phyloP scores from a whole-genome alignment of 2,797 vertebrate genomes.

The Aratinga solstitialis region DNA sequence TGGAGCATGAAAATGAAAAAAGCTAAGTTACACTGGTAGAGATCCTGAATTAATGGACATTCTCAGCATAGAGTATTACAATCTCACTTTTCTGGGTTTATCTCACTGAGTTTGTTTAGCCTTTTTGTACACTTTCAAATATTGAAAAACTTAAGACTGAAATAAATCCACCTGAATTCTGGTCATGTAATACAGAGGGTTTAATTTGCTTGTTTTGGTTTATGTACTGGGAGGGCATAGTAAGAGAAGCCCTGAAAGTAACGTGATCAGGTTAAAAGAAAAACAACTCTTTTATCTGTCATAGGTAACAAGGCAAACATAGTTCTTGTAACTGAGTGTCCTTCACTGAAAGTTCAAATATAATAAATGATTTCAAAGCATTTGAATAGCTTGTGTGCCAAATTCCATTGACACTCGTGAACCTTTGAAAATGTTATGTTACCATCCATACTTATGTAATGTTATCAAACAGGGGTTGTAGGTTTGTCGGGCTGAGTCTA shows the following conservation, averaged over 20 bases:
- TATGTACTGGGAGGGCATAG: not conserved
- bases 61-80: not conserved
- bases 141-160: not conserved
- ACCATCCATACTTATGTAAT: not conserved
- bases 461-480: not conserved
- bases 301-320: not conserved
- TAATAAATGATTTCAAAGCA: not conserved
- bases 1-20: not conserved
- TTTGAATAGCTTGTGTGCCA: not conserved
- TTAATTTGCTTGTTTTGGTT: not conserved
- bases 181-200: not conserved
- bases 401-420: not conserved
- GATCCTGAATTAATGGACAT: not conserved
- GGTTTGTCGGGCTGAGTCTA: not conserved
- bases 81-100: not conserved
- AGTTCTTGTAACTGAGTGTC: not conserved
- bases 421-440: not conserved
- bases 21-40: not conserved
- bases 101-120: not conserved
- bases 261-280: accelerated
- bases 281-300: not conserved
- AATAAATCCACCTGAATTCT: not conserved
- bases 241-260: not conserved
- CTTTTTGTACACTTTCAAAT: not conserved
- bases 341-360: not conserved